Conservation (phyloP, 1,140 invertebrate genomes). For the Zaprionus tsacasi region DNA sequence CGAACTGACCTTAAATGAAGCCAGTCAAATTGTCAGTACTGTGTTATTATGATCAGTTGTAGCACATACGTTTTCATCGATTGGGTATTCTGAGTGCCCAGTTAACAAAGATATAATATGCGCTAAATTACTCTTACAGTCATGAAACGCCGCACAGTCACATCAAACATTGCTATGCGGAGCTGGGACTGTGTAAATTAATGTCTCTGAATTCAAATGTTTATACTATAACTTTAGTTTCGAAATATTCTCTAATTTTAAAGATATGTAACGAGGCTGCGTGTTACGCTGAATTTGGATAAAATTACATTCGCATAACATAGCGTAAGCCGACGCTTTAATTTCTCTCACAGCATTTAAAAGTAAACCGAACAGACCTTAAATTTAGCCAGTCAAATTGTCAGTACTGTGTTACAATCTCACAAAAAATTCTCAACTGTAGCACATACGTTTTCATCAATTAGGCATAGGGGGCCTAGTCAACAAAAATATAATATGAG, state of each 20-base stretch:
- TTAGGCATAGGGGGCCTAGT: slow-evolving; percentile 46
- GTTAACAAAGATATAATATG: slow-evolving; percentile 79
- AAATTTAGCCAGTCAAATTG: slow-evolving; percentile 51
- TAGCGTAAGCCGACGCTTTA: slow-evolving; percentile 76
- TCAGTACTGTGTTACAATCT: slow-evolving; percentile 68
- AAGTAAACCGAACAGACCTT: slow-evolving; percentile 25
- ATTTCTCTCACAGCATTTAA: slow-evolving; percentile 86
- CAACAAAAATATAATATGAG: slow-evolving; percentile 79
- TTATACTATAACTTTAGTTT: no score
- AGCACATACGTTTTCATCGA: slow-evolving; percentile 76
- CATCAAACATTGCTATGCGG: slow-evolving; percentile 73
- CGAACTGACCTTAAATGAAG: slow-evolving; percentile 12
- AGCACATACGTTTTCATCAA: slow-evolving; percentile 77
- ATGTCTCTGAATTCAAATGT: no score
- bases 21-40: slow-evolving; percentile 61
- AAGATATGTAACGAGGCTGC: slow-evolving; percentile 72
- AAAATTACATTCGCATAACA: slow-evolving; percentile 73
- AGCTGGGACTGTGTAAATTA: slow-evolving; percentile 70
- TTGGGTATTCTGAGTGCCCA: slow-evolving; percentile 42
- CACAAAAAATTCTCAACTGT: slow-evolving; percentile 38
- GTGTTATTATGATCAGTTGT: slow-evolving; percentile 48
- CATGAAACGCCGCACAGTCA: slow-evolving; percentile 78
- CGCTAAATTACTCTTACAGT: slow-evolving; percentile 69
- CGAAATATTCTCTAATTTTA: neutral
- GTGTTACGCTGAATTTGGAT: slow-evolving; percentile 67